Evolutionary conservation across 1,140 invertebrate genomes (phyloP).

Genomic region (Pseudomyrmex concolor): DNA sequence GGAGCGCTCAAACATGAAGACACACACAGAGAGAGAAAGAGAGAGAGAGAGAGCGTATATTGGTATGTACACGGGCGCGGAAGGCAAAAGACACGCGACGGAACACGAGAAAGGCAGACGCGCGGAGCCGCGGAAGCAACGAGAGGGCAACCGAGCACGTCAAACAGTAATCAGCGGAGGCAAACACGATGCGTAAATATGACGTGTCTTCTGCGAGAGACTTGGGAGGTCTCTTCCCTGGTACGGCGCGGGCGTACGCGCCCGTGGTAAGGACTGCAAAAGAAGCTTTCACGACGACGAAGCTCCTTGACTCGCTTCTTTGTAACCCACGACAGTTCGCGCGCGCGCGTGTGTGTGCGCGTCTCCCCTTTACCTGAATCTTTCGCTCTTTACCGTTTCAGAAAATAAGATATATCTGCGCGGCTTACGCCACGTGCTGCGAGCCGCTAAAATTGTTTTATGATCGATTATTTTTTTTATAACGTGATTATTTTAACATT

Average conservation of each 20-base stretch:
- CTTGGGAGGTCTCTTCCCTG: constrained; percentile 42
- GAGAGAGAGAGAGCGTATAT: too few relatives aligned
- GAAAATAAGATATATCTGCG: too few relatives aligned
- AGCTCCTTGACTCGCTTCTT: constrained; percentile 17
- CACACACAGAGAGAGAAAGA: not conserved
- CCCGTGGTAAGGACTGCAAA: constrained; percentile 42
- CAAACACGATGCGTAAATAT: constrained; percentile 77
- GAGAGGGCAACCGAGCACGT: constrained; percentile 66
- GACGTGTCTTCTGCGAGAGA: constrained; percentile 63
- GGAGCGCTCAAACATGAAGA: not conserved
- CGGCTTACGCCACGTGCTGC: too few relatives aligned
- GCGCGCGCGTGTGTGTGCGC: too few relatives aligned
- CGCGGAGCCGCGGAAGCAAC: constrained; percentile 42
- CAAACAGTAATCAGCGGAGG: constrained; percentile 77
- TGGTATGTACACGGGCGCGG: not conserved
- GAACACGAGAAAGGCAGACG: constrained; percentile 53
- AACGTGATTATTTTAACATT: not conserved
- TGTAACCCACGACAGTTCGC: not conserved
- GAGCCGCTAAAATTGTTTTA: not conserved
- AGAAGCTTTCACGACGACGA: constrained; percentile 45
- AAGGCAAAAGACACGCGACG: constrained; percentile 56
- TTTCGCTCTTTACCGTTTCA: constrained; percentile 6
- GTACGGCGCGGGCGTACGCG: constrained; percentile 4
- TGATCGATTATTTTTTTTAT: constrained; percentile 12
- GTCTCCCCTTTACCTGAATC: constrained; percentile 22